phyloP scores from a whole-genome alignment of 2,113 vertebrate genomes.

The Cinclus mexicanus region DNA sequence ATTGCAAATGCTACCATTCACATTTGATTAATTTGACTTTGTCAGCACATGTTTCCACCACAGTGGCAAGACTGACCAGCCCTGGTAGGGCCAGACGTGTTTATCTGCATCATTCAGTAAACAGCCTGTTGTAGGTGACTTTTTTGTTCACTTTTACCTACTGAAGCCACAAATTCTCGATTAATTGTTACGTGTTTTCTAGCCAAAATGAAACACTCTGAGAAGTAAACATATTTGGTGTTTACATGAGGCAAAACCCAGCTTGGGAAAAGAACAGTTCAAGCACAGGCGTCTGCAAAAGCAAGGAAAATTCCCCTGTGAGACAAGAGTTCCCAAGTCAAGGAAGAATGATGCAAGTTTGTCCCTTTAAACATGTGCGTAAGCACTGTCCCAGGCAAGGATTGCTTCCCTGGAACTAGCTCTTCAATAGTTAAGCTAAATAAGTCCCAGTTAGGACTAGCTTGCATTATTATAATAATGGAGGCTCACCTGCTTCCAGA shows the following conservation, averaged over 20 bases:
- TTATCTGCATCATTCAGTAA: background rate
- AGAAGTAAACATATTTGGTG: slow-evolving; percentile 45
- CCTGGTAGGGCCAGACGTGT: background rate
- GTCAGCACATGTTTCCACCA: background rate
- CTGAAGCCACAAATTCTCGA: slow-evolving; percentile 26
- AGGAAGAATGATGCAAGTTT: slow-evolving; percentile 53
- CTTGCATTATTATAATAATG: background rate
- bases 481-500: background rate
- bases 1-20: background rate
- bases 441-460: background rate
- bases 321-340: slow-evolving; percentile 26
- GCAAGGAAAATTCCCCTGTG: slow-evolving; percentile 42
- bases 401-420: background rate
- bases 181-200: slow-evolving; percentile 10
- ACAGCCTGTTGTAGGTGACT: background rate
- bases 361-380: background rate
- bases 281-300: background rate
- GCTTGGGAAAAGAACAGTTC: slow-evolving; percentile 31
- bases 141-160: slow-evolving; percentile 36
- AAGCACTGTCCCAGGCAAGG: background rate
- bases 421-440: background rate
- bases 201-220: slow-evolving; percentile 8
- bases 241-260: slow-evolving; percentile 45
- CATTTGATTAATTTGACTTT: slow-evolving; percentile 3
- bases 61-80: background rate